phyloP scores from a whole-genome alignment of 2,113 vertebrate genomes.

The Alectura lathami region DNA sequence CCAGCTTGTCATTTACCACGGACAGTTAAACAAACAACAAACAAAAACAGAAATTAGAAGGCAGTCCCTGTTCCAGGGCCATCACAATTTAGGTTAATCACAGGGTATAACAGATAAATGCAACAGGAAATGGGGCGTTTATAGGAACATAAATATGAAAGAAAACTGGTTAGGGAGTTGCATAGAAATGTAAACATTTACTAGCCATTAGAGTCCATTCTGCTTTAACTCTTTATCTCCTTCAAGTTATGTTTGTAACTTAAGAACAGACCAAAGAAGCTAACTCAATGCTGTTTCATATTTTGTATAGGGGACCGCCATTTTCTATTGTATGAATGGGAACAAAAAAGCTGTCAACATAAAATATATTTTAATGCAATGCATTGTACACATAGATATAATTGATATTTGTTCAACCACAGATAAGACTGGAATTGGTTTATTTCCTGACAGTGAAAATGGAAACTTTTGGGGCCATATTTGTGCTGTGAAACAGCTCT shows the following conservation, averaged over 20 bases:
- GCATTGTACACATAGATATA: background rate
- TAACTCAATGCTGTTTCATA: background rate
- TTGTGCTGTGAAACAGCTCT: background rate
- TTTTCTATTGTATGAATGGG: background rate
- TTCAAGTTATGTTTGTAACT: background rate
- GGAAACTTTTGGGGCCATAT: background rate
- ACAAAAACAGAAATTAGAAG: background rate
- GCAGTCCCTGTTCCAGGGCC: background rate
- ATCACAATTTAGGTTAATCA: background rate
- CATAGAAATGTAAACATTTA: background rate
- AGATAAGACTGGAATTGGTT: background rate
- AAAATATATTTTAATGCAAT: background rate
- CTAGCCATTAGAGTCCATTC: background rate
- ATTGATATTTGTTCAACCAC: background rate
- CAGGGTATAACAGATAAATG: background rate
- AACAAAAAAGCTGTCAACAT: background rate
- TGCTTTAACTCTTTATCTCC: background rate
- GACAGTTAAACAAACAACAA: background rate
- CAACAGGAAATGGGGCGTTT: background rate
- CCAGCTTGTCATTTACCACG: background rate
- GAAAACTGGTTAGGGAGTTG: background rate
- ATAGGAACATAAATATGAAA: background rate
- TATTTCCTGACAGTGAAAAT: background rate
- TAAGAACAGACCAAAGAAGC: background rate
- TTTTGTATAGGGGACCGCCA: background rate